Conservation (phyloP, 2,797 vertebrate genomes). For the Parauchenoglanis ngamensis region DNA sequence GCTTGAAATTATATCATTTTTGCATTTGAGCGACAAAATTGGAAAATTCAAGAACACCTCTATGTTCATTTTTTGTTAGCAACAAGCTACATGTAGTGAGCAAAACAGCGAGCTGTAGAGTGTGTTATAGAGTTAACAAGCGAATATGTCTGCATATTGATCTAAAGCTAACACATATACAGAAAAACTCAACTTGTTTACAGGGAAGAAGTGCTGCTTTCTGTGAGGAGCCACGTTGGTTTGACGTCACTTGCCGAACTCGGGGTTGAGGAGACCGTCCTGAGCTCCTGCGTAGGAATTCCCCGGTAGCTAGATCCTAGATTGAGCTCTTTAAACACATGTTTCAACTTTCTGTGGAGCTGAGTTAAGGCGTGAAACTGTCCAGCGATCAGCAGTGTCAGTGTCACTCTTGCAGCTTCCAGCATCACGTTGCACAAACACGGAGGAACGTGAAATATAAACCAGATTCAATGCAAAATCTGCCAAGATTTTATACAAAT, state of each 20-base stretch:
- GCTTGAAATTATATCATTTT: too few relatives aligned
- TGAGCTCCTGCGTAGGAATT: neutral
- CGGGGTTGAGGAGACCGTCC: neutral
- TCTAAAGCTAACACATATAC: neutral
- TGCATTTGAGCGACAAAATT: too few relatives aligned
- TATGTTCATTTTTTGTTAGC: too few relatives aligned
- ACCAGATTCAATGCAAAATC: conserved; percentile 62
- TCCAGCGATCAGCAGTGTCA: neutral
- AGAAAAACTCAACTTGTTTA: neutral
- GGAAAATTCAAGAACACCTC: neutral
- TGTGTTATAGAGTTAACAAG: neutral
- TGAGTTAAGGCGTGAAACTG: neutral
- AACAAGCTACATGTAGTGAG: too few relatives aligned
- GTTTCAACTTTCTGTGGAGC: neutral
- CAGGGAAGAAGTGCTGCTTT: neutral
- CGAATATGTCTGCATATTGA: neutral
- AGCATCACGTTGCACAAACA: neutral
- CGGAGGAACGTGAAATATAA: conserved; percentile 49
- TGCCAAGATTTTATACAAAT: conserved; percentile 46
- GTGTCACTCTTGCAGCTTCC: neutral
- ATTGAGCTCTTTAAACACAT: neutral
- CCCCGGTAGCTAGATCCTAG: neutral
- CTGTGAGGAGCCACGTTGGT: neutral
- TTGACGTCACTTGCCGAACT: too few relatives aligned
- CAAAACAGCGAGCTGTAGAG: neutral